Percentiles rank a stretch among this genome's conserved stretches.
Evolutionary conservation across 2,797 vertebrate genomes (phyloP).

Genomic region (Dicrostonyx torquatus): DNA sequence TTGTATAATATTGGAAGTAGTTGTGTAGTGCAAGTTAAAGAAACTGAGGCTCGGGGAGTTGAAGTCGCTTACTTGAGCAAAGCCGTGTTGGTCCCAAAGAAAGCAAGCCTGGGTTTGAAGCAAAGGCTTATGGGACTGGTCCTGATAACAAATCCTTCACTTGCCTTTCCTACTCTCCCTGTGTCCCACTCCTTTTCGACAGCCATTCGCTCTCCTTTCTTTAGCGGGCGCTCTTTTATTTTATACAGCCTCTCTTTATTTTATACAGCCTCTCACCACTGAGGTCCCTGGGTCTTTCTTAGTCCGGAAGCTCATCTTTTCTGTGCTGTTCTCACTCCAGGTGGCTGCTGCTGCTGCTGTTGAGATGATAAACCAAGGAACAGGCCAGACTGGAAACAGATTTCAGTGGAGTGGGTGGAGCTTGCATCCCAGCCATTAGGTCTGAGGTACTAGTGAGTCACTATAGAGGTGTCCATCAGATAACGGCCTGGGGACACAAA

Average conservation of each 20-base stretch:
- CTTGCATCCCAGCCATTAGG: background rate
- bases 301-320: background rate
- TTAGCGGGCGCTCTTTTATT: background rate
- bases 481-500: background rate
- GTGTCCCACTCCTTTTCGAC: background rate
- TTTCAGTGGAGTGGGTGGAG: background rate
- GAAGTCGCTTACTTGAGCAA: background rate
- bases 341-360: background rate
- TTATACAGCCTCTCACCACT: background rate
- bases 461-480: background rate
- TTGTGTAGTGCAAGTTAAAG: background rate
- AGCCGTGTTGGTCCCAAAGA: background rate
- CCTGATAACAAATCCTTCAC: background rate
- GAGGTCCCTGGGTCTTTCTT: background rate
- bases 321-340: background rate
- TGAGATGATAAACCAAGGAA: background rate
- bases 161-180: background rate
- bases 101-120: background rate
- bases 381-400: background rate
- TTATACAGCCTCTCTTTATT: background rate
- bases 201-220: background rate
- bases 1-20: conserved; percentile 34
- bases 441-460: background rate
- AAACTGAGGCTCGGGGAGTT: conserved; percentile 26
- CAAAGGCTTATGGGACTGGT: background rate